Evolutionary conservation across 2,888 invertebrate genomes (phyloP), one percentile per base, ranked within the genome.

Genomic region (Leuctra nigra): DNA sequence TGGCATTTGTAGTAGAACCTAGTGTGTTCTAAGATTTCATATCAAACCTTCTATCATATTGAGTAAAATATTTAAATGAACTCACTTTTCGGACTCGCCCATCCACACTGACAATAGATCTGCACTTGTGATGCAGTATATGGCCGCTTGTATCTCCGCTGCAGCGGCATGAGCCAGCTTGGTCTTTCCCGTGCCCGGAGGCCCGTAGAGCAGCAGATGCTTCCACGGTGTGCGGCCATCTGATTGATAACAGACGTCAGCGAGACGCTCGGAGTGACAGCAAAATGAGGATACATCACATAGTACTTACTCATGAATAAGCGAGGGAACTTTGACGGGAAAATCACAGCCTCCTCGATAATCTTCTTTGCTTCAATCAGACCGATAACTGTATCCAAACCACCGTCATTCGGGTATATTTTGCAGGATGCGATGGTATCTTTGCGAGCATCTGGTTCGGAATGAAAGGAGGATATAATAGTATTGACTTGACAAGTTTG

Each of bases 11-110:
- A n/a, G n/a, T n/a, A n/a, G n/a, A n/a, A n/a, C n/a, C n/a, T n/a
- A n/a, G n/a, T n/a, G n/a, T n/a, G n/a, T n/a, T n/a, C n/a, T n/a
- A n/a, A n/a, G n/a, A n/a, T n/a, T n/a, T n/a, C n/a, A n/a, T n/a
- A n/a, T n/a, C n/a, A n/a, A n/a, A n/a, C n/a, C n/a, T n/a, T n/a
- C n/a, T n/a, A n/a, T n/a, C n/a, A n/a, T n/a, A n/a, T n/a, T n/a
- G n/a, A n/a, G n/a, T n/a, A n/a, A n/a, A n/a, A n/a, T n/a, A n/a
- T n/a, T n/a, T n/a, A n/a, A 29, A 7, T n/a, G 13, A 25, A 35
- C 66, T 65, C 66, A 79, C 80, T 78, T 79, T 68, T 81, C 81
- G 53, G 77, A 77, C 66, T 79, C 75, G 38, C 81, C 81, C 9
- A 79, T 70, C 70, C 74, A 78, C 47, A 72, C 68, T 3, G 79